Evolutionary conservation across 2,888 invertebrate species (phyloP).

Genomic region (Melipona bicolor): DNA sequence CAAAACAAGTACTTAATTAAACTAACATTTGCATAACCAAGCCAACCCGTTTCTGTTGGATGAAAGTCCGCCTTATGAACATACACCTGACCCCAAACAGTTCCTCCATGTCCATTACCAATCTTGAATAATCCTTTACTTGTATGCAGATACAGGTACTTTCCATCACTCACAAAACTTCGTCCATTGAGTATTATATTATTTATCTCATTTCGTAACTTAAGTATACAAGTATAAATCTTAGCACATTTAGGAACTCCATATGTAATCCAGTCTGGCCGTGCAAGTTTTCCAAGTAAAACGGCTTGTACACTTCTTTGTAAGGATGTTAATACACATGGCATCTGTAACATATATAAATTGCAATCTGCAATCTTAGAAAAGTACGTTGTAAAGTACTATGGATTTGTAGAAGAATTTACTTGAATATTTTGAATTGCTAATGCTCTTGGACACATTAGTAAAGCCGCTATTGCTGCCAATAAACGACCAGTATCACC

Average conservation of each 20-base stretch:
- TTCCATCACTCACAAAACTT: conserved; percentile 95
- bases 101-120: conserved; percentile 97
- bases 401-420: neutral
- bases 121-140: conserved; percentile 95
- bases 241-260: conserved; percentile 93
- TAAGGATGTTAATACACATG: conserved; percentile 92
- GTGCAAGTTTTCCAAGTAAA: conserved; percentile 92
- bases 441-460: conserved; percentile 92
- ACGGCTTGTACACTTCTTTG: conserved; percentile 96
- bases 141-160: conserved; percentile 94
- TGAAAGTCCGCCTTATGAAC: conserved; percentile 93
- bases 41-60: conserved; percentile 92
- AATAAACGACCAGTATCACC: conserved; percentile 97
- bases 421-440: conserved; percentile 93
- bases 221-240: conserved; percentile 88
- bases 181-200: conserved; percentile 84
- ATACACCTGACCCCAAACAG: conserved; percentile 96
- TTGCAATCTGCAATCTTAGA: neutral
- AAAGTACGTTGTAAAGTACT: neutral
- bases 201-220: conserved; percentile 85
- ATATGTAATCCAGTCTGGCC: conserved; percentile 95
- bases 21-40: conserved; percentile 93
- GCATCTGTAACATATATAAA: conserved; percentile 87
- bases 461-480: conserved; percentile 93
- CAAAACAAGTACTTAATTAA: conserved; percentile 83